Base-by-base conservation (phyloP, 2,797 vertebrate species). In the Tangara arthus region DNA sequence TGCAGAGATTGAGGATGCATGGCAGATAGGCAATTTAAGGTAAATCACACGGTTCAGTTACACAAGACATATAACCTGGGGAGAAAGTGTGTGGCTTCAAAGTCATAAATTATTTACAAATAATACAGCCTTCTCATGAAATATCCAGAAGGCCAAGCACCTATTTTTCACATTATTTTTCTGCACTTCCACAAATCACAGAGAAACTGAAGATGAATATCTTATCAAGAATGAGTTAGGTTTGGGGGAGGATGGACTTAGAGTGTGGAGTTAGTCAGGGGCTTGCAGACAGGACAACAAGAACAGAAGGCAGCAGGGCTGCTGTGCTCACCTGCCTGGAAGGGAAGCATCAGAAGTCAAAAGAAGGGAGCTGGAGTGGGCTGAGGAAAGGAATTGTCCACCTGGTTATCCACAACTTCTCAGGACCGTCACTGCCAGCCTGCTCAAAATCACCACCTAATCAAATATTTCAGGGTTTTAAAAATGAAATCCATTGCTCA, bases 21-120 rank as follows among this genome's bases (percentile, higher is more conserved):
- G 39, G 80, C 92, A 94, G 90, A 95, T 55, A 72, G 84, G 94
- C 88, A 96, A 94, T 97, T 94, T 92, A 95, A 95, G 93, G 86
- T 92, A 96, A 97, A 97, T 96, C 86, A 93, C 7, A 89, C 59
- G 81, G 78, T 78, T 87, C 86, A 65, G 80, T 86, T 91, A 76
- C 16, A 95, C 70, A 89, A 87, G 89, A 79, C 37, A 73, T 11
- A 69, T 42, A 93, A 95, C 83, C 92, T 71, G 64, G 72, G 70
- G 89, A 95, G 68, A 91, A 80, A 86, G 77, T 52, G n/a, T 77
- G 63, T 80, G 76, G 37, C 89, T 96, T 94, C 56, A 82, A 88
- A 91, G 82, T 47, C 57, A 96, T 96, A 90, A 90, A 94, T 96
- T 89, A 96, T 94, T 93, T 88, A 97, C 95, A 93, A 94, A 94